phyloP scores from a whole-genome alignment of 2,888 invertebrate genomes.

The Achlya flavicornis region DNA sequence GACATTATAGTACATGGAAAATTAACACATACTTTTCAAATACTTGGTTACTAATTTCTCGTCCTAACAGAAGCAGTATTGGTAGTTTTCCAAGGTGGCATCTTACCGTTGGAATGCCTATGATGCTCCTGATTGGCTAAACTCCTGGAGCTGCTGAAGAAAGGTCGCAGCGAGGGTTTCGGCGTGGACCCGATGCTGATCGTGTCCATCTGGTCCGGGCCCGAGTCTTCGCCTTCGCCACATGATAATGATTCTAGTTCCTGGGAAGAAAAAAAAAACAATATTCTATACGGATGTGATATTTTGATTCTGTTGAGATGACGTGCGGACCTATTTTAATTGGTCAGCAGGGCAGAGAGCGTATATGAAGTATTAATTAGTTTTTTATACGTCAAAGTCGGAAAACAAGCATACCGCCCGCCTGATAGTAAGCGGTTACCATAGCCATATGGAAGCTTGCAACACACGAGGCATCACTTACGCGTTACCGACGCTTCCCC shows the following conservation, averaged over 20 bases:
- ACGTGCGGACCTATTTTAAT: too few relatives aligned
- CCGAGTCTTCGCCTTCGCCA: slow-evolving; percentile 93
- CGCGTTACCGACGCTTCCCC: too few relatives aligned
- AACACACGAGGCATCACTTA: too few relatives aligned
- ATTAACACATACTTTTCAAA: slow-evolving; percentile 2
- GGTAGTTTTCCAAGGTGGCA: background rate
- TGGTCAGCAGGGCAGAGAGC: too few relatives aligned
- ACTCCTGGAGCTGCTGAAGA: slow-evolving; percentile 95
- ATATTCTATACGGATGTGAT: too few relatives aligned
- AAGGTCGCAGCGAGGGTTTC: slow-evolving; percentile 97
- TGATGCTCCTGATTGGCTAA: slow-evolving; percentile 84
- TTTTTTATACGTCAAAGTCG: too few relatives aligned
- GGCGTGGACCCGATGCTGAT: slow-evolving; percentile 98
- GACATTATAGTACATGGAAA: background rate
- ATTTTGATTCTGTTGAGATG: too few relatives aligned
- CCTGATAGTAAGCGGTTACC: too few relatives aligned
- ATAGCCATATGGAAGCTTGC: too few relatives aligned
- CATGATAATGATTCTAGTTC: slow-evolving; percentile 97
- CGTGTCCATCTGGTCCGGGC: slow-evolving; percentile 95
- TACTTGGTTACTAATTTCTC: background rate
- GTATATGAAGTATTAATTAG: too few relatives aligned
- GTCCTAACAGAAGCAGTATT: background rate
- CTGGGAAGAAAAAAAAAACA: slow-evolving; percentile 83
- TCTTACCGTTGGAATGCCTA: slow-evolving; percentile 76
- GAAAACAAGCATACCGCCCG: too few relatives aligned